phyloP scores from a whole-genome alignment of 1,140 invertebrate genomes.

The Procambarus virginalis region DNA sequence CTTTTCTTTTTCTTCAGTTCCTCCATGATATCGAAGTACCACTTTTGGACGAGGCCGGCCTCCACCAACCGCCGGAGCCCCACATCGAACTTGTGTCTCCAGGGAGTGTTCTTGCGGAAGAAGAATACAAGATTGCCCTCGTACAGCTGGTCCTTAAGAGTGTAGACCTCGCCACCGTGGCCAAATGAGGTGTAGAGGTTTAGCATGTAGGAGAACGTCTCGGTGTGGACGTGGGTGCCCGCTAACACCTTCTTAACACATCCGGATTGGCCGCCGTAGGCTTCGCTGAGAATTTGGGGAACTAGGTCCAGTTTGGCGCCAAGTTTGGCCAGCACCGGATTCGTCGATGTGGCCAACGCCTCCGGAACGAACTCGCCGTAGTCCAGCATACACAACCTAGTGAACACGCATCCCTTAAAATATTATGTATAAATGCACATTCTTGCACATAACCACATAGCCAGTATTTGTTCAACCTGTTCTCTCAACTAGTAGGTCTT shows the following conservation, averaged over 20 bases:
- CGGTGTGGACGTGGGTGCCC: conserved; percentile 28
- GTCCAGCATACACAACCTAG: conserved; percentile 34
- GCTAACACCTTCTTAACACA: conserved; percentile 21
- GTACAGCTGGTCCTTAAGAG: conserved; percentile 9
- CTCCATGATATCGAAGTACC: conserved; percentile 16
- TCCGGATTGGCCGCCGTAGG: not conserved
- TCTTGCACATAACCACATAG: no score
- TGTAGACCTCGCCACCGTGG: not conserved
- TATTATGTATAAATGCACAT: no score
- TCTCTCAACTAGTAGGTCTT: no score
- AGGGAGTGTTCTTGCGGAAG: conserved; percentile 33
- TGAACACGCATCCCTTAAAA: not conserved
- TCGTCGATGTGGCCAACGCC: conserved; percentile 11
- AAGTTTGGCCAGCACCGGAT: not conserved
- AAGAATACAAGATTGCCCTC: conserved; percentile 2
- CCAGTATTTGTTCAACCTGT: no score
- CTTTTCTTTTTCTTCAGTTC: not conserved
- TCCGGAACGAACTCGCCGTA: conserved; percentile 38
- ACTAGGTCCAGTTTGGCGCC: conserved; percentile 26
- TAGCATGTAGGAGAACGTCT: conserved; percentile 19
- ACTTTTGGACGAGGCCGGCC: conserved; percentile 32
- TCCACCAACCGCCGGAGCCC: conserved; percentile 31
- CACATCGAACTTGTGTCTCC: conserved; percentile 35
- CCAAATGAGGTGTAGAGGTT: not conserved
- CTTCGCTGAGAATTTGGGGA: not conserved